Evolutionary conservation across 2,888 invertebrate genomes (phyloP).

Genomic region (Drosophila cognata): DNA sequence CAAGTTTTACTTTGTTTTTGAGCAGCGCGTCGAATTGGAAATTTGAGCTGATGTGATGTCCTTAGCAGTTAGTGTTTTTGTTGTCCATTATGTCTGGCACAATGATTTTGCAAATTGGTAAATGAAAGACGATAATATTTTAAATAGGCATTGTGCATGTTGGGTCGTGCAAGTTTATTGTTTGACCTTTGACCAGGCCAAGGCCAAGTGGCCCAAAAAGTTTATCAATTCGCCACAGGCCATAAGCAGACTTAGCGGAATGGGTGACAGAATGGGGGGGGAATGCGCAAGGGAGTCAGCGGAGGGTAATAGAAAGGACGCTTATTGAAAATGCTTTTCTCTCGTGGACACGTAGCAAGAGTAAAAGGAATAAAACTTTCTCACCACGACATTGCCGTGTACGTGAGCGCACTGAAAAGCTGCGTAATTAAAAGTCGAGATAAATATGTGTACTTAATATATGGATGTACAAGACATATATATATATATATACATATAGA

Average conservation of each 20-base stretch:
- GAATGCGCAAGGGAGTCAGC: not conserved
- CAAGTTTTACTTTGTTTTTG: conserved; percentile 10
- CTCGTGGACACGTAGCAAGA: conserved; percentile 67
- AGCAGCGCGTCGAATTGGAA: conserved; percentile 32
- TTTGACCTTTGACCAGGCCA: conserved; percentile 54
- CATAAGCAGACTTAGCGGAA: not conserved
- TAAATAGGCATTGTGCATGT: conserved; percentile 25
- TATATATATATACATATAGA: conserved; percentile 15
- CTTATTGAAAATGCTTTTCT: conserved; percentile 76
- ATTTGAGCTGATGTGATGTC: conserved; percentile 21
- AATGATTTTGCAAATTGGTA: conserved; percentile 28
- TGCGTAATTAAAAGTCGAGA: conserved; percentile 71
- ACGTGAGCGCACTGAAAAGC: conserved; percentile 70
- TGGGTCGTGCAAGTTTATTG: conserved; percentile 7
- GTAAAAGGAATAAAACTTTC: conserved; percentile 62
- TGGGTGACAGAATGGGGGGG: conserved; percentile 13
- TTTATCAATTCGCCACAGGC: conserved; percentile 74
- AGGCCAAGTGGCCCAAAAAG: conserved; percentile 68
- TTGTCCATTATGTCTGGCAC: conserved; percentile 15
- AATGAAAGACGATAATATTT: conserved; percentile 58
- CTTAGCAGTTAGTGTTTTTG: conserved; percentile 1
- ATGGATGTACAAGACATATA: not conserved
- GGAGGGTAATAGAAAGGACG: conserved; percentile 17
- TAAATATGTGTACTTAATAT: conserved; percentile 16
- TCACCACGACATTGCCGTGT: conserved; percentile 46